phyloP scores from a whole-genome alignment of 2,888 invertebrate species.

The Diploptera punctata region DNA sequence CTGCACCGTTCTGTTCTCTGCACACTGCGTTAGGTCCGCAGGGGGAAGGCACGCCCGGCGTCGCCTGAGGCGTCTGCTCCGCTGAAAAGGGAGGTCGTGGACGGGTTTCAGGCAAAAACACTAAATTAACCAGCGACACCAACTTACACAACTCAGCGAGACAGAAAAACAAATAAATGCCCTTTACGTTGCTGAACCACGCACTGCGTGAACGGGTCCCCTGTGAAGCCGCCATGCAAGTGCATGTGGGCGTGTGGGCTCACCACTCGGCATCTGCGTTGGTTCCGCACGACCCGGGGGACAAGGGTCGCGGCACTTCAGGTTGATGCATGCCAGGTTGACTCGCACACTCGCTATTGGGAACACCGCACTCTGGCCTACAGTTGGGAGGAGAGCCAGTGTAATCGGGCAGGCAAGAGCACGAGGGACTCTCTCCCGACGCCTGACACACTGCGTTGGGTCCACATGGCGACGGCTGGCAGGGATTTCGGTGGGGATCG shows the following conservation, averaged over 20 bases:
- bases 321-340: conserved; percentile 74
- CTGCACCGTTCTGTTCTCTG: conserved; percentile 59
- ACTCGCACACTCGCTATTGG: conserved; percentile 73
- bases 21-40: conserved; percentile 71
- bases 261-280: conserved; percentile 75
- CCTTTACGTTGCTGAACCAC: conserved; percentile 47
- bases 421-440: conserved; percentile 66
- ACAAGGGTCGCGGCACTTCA: conserved; percentile 76
- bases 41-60: conserved; percentile 54
- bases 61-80: neutral
- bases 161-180: neutral
- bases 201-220: conserved; percentile 63
- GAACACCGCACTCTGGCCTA: conserved; percentile 75
- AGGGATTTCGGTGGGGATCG: conserved; percentile 55
- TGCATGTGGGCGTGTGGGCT: conserved; percentile 77
- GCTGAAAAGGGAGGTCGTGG: conserved; percentile 41
- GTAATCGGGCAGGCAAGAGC: conserved; percentile 46
- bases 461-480: conserved; percentile 67
- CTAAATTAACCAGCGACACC: neutral
- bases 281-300: conserved; percentile 73
- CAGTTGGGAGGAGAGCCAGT: conserved; percentile 56
- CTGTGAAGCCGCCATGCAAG: conserved; percentile 71
- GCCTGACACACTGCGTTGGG: conserved; percentile 81
- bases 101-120: neutral
- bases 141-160: neutral